Evolutionary conservation across 2,113 vertebrate genomes (phyloP).

Genomic region (Mormyrus lacerda): DNA sequence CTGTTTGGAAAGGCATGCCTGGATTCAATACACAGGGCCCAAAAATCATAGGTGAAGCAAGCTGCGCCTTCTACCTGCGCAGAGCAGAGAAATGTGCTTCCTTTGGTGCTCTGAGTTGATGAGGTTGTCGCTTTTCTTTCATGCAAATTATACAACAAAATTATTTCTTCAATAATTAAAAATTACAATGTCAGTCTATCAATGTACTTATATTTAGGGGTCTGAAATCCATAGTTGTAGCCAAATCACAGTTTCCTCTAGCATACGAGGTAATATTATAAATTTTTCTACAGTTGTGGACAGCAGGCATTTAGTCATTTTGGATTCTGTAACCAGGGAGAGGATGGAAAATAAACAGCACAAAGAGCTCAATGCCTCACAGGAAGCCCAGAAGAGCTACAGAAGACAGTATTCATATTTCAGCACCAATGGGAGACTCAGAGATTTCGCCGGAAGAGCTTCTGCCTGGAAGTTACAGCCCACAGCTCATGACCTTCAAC

Average conservation of each 20-base stretch:
- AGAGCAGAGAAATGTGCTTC: neutral
- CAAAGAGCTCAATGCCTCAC: neutral
- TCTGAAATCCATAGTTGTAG: neutral
- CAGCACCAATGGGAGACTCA: neutral
- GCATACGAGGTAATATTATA: neutral
- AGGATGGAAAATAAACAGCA: neutral
- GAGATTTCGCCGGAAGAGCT: neutral
- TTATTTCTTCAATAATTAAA: neutral
- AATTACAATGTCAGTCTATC: neutral
- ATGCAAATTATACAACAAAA: neutral
- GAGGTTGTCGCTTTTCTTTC: neutral
- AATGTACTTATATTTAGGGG: neutral
- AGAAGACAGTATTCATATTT: neutral
- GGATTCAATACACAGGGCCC: neutral
- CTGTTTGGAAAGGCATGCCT: neutral
- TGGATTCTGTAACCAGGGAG: neutral
- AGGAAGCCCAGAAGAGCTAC: neutral
- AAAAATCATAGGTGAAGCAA: neutral
- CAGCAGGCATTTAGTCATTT: neutral
- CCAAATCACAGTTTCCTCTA: neutral
- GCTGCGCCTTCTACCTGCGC: neutral
- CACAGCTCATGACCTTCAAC: neutral
- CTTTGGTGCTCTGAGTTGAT: neutral
- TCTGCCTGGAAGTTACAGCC: neutral
- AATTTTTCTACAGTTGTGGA: neutral